A percentile compares a stretch with the other conserved stretches of the same genome.
These are phyloP conservation scores for Drosophila aff. DNA, from an alignment of 1,140 invertebrate genomes.

Conservation along the genomic window DNA sequence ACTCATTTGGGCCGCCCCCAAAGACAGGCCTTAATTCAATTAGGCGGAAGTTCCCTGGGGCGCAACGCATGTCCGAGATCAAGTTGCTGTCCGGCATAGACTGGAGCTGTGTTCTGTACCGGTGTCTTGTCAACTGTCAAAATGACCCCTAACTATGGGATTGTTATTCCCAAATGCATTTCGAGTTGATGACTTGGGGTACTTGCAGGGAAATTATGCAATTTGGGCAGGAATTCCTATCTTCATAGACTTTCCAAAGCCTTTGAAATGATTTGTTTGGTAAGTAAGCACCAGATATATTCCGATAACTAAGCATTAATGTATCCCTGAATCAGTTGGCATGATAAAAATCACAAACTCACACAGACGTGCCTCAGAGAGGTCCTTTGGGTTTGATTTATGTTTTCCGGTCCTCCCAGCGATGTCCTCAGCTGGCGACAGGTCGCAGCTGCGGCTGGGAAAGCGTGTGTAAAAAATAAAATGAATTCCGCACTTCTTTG, in stretches of 20 bases:
- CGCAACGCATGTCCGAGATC: constrained; percentile 18
- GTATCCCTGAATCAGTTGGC: neutral
- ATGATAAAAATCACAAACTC: constrained; percentile 1
- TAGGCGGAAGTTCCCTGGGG: constrained; percentile 24
- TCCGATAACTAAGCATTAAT: neutral
- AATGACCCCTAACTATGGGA: constrained; percentile 30
- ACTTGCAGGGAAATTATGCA: neutral
- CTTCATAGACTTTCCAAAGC: neutral
- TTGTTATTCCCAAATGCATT: constrained; percentile 52
- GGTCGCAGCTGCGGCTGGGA: constrained; percentile 46
- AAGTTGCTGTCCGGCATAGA: constrained; percentile 11
- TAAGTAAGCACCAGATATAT: no score
- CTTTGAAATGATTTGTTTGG: neutral
- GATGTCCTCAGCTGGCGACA: constrained; percentile 20
- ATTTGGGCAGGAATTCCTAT: no score
- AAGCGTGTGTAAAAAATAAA: constrained; percentile 31
- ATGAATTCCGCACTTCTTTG: constrained; percentile 29
- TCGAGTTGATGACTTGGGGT: constrained; percentile 34
- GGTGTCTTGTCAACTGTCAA: constrained; percentile 69
- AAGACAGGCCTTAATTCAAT: constrained; percentile 30
- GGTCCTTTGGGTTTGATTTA: constrained; percentile 58
- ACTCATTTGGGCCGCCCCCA: constrained; percentile 6
- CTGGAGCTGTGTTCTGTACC: constrained; percentile 23
- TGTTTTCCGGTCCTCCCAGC: constrained; percentile 42
- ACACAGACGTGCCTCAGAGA: neutral